These are phyloP conservation scores for Gallinago media DNA, from an alignment of 2,113 vertebrate species.

Conservation along the genomic window DNA sequence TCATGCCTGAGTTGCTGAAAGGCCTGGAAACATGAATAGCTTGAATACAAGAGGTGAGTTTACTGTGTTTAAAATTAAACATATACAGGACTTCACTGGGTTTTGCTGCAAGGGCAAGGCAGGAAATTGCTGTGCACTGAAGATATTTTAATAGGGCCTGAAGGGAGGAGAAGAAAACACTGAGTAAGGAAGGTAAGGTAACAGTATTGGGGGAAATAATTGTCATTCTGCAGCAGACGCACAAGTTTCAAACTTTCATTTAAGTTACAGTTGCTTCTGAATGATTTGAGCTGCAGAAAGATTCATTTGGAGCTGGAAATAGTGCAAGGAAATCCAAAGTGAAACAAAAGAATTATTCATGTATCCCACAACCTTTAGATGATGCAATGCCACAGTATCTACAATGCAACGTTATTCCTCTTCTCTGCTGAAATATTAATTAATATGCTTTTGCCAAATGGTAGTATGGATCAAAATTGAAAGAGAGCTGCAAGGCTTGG, in stretches of 20 bases:
- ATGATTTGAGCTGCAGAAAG: background rate
- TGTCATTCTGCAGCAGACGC: background rate
- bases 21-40: background rate
- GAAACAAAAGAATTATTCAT: background rate
- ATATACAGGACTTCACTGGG: slow-evolving; percentile 75
- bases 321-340: background rate
- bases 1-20: background rate
- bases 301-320: background rate
- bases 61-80: background rate
- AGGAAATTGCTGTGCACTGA: slow-evolving; percentile 79
- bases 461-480: background rate
- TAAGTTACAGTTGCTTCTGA: background rate
- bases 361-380: background rate
- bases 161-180: background rate
- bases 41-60: background rate
- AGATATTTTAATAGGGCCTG: slow-evolving; percentile 84
- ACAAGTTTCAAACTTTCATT: background rate
- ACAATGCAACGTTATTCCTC: background rate
- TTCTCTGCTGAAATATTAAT: background rate
- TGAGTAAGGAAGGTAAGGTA: background rate
- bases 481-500: background rate
- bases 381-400: background rate
- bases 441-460: background rate
- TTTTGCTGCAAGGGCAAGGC: slow-evolving; percentile 85
- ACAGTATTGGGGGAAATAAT: background rate